Base-by-base conservation (phyloP, 2,797 vertebrate genomes). In the Danio tinwini region DNA sequence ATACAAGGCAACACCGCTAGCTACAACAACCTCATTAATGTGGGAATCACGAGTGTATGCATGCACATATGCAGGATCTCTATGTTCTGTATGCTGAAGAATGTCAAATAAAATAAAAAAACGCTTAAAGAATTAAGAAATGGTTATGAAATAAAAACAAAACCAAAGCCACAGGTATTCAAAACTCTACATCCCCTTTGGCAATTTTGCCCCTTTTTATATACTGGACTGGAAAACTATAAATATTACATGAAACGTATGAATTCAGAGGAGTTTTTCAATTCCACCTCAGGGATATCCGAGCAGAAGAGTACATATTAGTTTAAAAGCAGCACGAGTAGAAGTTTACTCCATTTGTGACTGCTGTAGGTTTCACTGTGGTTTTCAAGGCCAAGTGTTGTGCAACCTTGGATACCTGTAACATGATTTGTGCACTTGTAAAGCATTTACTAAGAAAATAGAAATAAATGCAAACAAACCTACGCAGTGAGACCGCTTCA, bases 101-200 rank as follows among this genome's bases (percentile, higher is more conserved):
- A 49, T 37, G 55, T 45, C 16, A 44, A 58, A 17, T 29, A 16
- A 58, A 45, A 29, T 1, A 29, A 29, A 29, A 29, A 29, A 29
- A 1, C 29, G 29, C 3, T 45, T 11, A 8, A n/a, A 29, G 56
- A 10, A 74, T 49, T 61, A 49, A 13, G 9, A 16, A 50, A 47
- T 47, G 5, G 42, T 37, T 29, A 29, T 29, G 29, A 29, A 29
- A 29, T 29, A 29, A 29, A 63, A 63, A 13, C 58, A 8, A 1
- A 9, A 37, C 4, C 17, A 69, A 69, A 59, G 21, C 64, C 76
- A 83, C 81, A 81, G 76, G 73, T 81, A 84, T 81, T 75, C 53
- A 53, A 65, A 84, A 77, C 81, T 64, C 44, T n/a, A 59, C 16
- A 74, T 76, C 76, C 59, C 44, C 61, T 73, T 56, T 67, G 68